A percentile compares a stretch with the other conserved stretches of the same genome.
Evolutionary conservation across 2,888 invertebrate genomes (phyloP).

Genomic region (Osmoderma eremita): DNA sequence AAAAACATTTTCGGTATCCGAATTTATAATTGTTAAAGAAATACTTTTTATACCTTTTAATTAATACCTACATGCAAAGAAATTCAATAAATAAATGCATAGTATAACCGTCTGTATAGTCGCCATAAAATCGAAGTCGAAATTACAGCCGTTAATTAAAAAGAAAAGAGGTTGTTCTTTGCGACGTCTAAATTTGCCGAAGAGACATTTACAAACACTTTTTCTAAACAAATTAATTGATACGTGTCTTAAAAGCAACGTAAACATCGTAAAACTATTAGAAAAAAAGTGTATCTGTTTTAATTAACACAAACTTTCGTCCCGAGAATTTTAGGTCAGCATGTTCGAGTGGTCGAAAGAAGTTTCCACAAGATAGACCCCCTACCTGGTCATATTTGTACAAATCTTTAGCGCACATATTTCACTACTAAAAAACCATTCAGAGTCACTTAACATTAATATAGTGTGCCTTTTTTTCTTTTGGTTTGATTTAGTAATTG

Average conservation of each 20-base stretch:
- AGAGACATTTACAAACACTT: not conserved
- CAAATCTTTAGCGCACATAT: slow-evolving; percentile 19
- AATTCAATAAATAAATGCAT: too few relatives aligned
- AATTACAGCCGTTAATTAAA: too few relatives aligned
- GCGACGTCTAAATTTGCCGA: slow-evolving; percentile 12
- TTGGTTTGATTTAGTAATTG: not conserved
- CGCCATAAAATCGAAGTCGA: too few relatives aligned
- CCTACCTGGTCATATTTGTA: slow-evolving; percentile 21
- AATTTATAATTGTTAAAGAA: too few relatives aligned
- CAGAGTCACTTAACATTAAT: slow-evolving; percentile 31
- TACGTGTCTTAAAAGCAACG: slow-evolving; percentile 31
- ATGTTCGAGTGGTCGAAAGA: slow-evolving; percentile 4
- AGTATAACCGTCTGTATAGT: too few relatives aligned
- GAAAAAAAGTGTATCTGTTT: slow-evolving; percentile 30
- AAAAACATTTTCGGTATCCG: too few relatives aligned
- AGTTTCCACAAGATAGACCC: slow-evolving; percentile 18
- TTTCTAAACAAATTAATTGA: slow-evolving; percentile 25
- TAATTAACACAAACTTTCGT: slow-evolving; percentile 37
- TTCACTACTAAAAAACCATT: slow-evolving; percentile 25
- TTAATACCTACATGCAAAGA: too few relatives aligned
- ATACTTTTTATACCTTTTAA: too few relatives aligned
- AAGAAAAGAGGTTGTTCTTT: not conserved
- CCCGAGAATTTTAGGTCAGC: slow-evolving; percentile 27
- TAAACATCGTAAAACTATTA: slow-evolving; percentile 30
- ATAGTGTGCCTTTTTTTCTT: slow-evolving; percentile 12